Evolutionary conservation across 2,888 invertebrate genomes (phyloP), one percentile per base, ranked within the genome.

Genomic region (Ceriagrion tenellum): DNA sequence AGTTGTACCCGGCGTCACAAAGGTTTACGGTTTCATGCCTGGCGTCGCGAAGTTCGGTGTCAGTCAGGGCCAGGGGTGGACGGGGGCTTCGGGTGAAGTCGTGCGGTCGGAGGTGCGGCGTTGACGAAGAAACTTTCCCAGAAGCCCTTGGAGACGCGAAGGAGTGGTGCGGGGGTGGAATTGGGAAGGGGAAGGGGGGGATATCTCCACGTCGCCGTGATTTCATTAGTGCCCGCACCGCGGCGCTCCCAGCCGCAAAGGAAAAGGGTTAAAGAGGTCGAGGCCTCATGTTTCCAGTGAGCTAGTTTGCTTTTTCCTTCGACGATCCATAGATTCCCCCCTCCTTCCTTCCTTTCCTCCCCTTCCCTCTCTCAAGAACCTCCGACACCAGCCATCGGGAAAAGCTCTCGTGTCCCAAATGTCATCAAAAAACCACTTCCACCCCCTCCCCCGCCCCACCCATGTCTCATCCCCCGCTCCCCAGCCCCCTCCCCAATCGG

Each of bases 371-470:
- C 8, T 47, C 47, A 4, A 47, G 47, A 47, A 2, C 47, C 47
- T 26, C 35, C 69, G n/a, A n/a, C 69, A 13, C 55, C 47, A 20
- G 8, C 88, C 35, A 18, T 35, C 23, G 47, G 23, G 35, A 89
- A 89, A 89, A 89, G 47, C 55, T 55, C 89, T 89, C 89, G n/a
- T 56, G 91, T 59, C 91, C 91, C 91, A 59, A 56, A 91, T 63
- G 91, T 91, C 91, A 91, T 91, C 91, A 91, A 91, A 91, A 69
- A 91, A 59, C 59, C 91, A 59, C 91, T 89, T n/a, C 89, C 89
- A n/a, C 16, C 0, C 0, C 55, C 26, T 2, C 8, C 74, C n/a
- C n/a, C n/a, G n/a, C n/a, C n/a, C n/a, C n/a, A n/a, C n/a, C n/a
- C n/a, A n/a, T n/a, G n/a, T n/a, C n/a, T n/a, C n/a, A n/a, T n/a